Evolutionary conservation across 2,113 vertebrate species (phyloP).

Genomic region (Coturnix japonica): DNA sequence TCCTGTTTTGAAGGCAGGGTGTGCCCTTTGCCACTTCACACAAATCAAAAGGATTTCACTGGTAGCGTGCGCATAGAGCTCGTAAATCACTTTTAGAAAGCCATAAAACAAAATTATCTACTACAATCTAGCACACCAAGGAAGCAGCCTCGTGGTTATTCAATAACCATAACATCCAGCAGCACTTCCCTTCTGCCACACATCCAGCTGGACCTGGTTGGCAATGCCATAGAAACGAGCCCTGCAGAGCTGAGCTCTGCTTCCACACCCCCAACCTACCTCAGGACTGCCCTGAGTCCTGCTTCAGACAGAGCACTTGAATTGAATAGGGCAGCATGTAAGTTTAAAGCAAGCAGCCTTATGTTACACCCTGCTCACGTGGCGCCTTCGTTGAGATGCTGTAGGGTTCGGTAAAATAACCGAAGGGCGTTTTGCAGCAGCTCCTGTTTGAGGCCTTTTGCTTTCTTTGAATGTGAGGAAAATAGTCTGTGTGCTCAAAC

Average conservation of each 20-base stretch:
- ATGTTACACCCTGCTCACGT: not conserved
- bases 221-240: not conserved
- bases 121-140: conserved; percentile 52
- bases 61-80: conserved; percentile 10
- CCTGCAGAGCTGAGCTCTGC: not conserved
- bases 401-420: not conserved
- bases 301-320: not conserved
- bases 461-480: not conserved
- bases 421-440: not conserved
- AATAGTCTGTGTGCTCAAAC: not conserved
- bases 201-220: not conserved
- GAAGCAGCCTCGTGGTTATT: conserved; percentile 57
- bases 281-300: too few species aligned
- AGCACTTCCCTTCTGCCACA: conserved; percentile 33
- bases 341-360: not conserved
- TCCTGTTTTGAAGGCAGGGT: conserved; percentile 55
- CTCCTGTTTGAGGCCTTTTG: not conserved
- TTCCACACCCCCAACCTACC: not conserved
- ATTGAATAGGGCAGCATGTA: not conserved
- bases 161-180: conserved; percentile 55
- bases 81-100: conserved; percentile 65
- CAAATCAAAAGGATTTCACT: conserved; percentile 51
- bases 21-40: conserved; percentile 61
- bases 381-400: not conserved
- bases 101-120: conserved; percentile 65